Evolutionary conservation across 1,140 invertebrate species (phyloP), one percentile per base, ranked within the genome.

Genomic region (Eriosoma lanigerum): DNA sequence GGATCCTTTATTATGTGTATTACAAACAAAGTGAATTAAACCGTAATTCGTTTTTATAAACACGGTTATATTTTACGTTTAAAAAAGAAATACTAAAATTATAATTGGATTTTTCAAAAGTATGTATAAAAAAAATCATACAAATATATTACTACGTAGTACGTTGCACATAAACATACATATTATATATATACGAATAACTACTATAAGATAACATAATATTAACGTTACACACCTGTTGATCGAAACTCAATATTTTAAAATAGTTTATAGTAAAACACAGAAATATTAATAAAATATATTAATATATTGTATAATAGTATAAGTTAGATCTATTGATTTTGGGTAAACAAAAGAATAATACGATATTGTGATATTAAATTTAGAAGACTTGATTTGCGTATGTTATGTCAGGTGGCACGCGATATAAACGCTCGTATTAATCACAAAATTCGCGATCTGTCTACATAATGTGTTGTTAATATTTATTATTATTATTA

Each of bases 371-470:
- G 29, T 21, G 44, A 15, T n/a, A n/a, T 66, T 3, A 44, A 66
- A 66, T 44, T 4, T 38, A 21, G n/a, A 29, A 21, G 15, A 48
- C 21, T 1, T 44, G 66, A 50, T 50, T 70, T 48, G 24, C 66
- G 17, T 70, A 70, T 70, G 66, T 48, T 3, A 44, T 24, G 66
- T 50, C 66, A 70, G 66, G 44, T 70, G 66, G 66, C 66, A 70
- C 66, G 66, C 66, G 66, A 12, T 10, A 46, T 19, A 26, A 13
- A 24, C 29, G 8, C n/a, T 46, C 62, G 64, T 68, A 4, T 46
- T 46, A 66, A 38, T 44, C 19, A 3, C n/a, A 13, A 21, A n/a
- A 5, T 19, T 13, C 4, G 8, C 3, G 8, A 38, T 38, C 32
- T 3, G 32, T 38, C 32, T 38, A 8, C 32, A 38, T 38, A 38